These are phyloP conservation scores for Chaetogeoica ovagalla DNA, from an alignment of 2,888 invertebrate species.

Conservation along the genomic window DNA sequence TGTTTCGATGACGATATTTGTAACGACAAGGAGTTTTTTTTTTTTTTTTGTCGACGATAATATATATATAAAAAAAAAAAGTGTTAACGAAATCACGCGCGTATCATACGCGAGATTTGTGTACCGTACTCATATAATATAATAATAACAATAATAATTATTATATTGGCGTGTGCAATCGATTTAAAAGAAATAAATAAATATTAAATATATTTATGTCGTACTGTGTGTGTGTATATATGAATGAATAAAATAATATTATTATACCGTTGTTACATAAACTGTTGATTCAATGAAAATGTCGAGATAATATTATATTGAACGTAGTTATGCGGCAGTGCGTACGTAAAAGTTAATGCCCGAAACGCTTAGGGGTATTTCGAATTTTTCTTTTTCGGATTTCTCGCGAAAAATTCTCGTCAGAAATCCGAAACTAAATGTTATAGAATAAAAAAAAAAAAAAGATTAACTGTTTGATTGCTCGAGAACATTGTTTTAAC, in stretches of 20 bases:
- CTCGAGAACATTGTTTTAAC: no score
- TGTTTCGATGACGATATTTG: no score
- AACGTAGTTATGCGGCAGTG: no score
- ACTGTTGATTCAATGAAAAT: constrained; percentile 11
- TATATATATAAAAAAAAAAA: not conserved
- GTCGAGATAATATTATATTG: not conserved
- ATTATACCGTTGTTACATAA: constrained; percentile 30
- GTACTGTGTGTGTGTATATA: not conserved
- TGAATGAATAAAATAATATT: constrained; percentile 8
- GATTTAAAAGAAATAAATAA: constrained; percentile 25
- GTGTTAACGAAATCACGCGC: not conserved
- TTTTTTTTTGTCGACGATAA: no score
- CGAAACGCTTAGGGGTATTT: not conserved
- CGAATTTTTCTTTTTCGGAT: no score
- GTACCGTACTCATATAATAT: not conserved
- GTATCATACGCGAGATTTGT: no score
- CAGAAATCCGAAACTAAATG: no score
- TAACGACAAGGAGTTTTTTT: no score
- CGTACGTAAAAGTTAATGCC: not conserved
- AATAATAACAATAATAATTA: not conserved
- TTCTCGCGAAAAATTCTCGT: no score
- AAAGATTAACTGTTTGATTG: no score
- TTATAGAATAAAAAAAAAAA: no score
- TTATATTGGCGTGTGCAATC: constrained; percentile 27
- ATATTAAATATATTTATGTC: not conserved